A percentile compares a stretch with the other conserved stretches of the same genome.
These are phyloP conservation scores for Caloenas nicobarica DNA, from an alignment of 2,113 vertebrate species.

Conservation along the genomic window DNA sequence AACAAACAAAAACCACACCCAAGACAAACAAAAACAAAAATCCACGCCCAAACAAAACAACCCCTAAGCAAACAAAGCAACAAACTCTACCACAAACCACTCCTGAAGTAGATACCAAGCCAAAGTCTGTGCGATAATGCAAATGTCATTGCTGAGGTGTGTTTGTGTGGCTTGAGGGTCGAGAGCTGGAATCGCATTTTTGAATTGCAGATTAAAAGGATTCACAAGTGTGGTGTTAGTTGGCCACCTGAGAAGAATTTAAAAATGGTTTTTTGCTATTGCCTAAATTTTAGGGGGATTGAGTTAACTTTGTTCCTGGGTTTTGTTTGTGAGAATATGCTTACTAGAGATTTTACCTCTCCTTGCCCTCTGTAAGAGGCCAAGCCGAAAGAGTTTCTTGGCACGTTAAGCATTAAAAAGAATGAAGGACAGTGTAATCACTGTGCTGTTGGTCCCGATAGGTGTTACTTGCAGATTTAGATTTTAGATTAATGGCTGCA, in stretches of 20 bases:
- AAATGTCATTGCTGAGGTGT: rapidly evolving
- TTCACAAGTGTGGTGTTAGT: neutral
- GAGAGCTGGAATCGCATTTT: neutral
- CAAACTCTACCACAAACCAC: neutral
- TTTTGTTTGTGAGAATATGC: rapidly evolving
- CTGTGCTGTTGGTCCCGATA: neutral
- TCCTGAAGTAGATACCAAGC: rapidly evolving
- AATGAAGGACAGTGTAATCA: neutral
- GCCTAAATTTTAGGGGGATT: neutral
- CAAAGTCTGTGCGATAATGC: rapidly evolving
- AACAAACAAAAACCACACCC: too few species aligned
- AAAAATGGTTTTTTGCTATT: neutral
- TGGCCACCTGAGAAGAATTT: neutral
- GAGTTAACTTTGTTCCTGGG: rapidly evolving
- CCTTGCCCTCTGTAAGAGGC: neutral
- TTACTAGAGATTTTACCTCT: neutral
- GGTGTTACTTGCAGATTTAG: neutral
- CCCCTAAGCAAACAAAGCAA: neutral
- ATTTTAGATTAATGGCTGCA: neutral
- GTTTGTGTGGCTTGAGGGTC: neutral
- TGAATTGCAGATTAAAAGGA: neutral
- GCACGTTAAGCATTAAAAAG: neutral
- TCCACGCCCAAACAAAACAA: too few species aligned
- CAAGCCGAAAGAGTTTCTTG: neutral
- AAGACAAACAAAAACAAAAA: too few species aligned